These are phyloP conservation scores for Colaptes auratus DNA, from an alignment of 2,113 vertebrate species.

Conservation along the genomic window DNA sequence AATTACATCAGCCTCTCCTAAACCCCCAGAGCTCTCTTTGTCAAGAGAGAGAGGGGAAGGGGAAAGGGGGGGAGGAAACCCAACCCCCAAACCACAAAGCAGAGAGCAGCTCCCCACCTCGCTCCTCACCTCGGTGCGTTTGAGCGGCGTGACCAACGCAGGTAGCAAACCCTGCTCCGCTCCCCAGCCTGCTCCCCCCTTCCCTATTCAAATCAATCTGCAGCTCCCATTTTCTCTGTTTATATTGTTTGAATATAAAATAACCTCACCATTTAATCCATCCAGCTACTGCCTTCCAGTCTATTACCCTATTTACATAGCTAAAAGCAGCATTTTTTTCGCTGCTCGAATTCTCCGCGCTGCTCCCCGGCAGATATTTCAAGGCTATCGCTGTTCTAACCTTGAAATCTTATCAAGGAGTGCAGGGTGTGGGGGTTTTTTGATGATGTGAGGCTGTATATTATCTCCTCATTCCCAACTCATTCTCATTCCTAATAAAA, in stretches of 20 bases:
- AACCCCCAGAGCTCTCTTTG: background rate
- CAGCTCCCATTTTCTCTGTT: background rate
- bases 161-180: background rate
- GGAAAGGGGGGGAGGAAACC: too few relatives aligned
- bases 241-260: background rate
- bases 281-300: background rate
- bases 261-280: background rate
- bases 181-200: background rate
- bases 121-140: rapidly evolving
- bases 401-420: conserved; percentile 57
- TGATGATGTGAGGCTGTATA: background rate
- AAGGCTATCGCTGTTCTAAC: conserved; percentile 20
- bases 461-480: background rate
- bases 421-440: too few relatives aligned
- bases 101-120: background rate
- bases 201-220: background rate
- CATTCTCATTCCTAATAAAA: background rate
- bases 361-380: conserved; percentile 30
- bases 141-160: background rate
- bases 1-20: conserved; percentile 34
- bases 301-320: conserved; percentile 49
- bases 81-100: too few relatives aligned
- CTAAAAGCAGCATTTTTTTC: conserved; percentile 34
- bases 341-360: conserved; percentile 27
- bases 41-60: background rate